phyloP scores from a whole-genome alignment of 2,888 invertebrate species.

The Iselma pallidipennis region DNA sequence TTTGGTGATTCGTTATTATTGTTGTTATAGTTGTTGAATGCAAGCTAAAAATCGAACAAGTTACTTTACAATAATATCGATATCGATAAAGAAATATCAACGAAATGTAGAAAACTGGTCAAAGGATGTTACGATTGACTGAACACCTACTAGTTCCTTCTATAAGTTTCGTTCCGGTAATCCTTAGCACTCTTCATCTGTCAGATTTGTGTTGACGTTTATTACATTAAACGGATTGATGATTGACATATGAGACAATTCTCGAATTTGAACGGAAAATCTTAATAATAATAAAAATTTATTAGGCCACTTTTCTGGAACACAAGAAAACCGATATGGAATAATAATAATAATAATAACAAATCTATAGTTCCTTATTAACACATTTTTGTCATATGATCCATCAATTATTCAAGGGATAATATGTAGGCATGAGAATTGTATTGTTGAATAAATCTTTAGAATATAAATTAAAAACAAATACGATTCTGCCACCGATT shows the following conservation, averaged over 20 bases:
- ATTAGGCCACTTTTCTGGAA: no score
- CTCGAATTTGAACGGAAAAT: no score
- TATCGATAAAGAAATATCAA: background rate
- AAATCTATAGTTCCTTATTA: background rate
- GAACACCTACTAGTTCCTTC: no score
- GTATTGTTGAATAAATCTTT: background rate
- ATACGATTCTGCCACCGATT: background rate
- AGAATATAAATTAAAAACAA: background rate
- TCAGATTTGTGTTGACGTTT: background rate
- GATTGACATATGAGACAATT: no score
- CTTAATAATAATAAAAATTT: no score
- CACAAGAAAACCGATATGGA: no score
- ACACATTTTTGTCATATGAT: background rate
- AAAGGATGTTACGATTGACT: no score
- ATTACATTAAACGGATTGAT: background rate
- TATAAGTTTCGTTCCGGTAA: background rate
- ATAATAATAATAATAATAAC: background rate
- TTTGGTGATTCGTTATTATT: background rate
- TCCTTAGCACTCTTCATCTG: background rate
- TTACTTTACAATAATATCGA: background rate
- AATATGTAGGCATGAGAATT: no score
- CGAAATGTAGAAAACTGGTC: background rate
- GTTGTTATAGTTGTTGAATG: background rate
- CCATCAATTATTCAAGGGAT: background rate
- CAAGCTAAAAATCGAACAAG: no score